These are phyloP conservation scores for Periparus ater DNA, from an alignment of 2,797 vertebrate species.

Conservation along the genomic window DNA sequence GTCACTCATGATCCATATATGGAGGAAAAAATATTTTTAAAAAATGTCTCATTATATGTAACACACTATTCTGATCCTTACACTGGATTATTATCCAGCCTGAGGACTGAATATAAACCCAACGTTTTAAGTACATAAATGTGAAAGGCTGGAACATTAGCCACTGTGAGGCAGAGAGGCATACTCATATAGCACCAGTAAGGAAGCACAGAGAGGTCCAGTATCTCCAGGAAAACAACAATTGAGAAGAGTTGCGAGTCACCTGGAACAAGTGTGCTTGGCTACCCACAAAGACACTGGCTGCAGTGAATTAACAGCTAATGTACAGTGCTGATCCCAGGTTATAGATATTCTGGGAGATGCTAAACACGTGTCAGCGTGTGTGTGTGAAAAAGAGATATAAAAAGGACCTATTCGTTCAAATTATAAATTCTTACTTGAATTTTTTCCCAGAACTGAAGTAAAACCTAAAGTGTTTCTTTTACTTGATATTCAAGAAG, in stretches of 20 bases:
- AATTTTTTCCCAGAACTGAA: neutral
- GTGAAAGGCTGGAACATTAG: neutral
- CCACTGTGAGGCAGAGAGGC: neutral
- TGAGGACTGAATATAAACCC: neutral
- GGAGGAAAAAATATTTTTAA: neutral
- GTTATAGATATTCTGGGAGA: neutral
- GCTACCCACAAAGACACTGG: neutral
- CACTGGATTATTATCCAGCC: neutral
- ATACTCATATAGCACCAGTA: neutral
- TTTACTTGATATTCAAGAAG: neutral
- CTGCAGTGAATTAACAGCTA: neutral
- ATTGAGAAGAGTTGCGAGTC: neutral
- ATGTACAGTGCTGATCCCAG: neutral
- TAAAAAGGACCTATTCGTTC: neutral
- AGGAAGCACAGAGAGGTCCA: neutral
- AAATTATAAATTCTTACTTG: neutral
- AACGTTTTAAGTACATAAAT: neutral
- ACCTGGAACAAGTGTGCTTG: neutral
- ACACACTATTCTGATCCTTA: neutral
- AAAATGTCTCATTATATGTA: neutral
- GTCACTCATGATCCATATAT: neutral
- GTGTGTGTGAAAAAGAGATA: neutral
- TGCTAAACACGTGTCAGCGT: neutral
- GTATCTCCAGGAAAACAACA: neutral
- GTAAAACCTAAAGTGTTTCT: neutral